phyloP scores from a whole-genome alignment of 2,797 vertebrate species.

The Fratercula arctica region DNA sequence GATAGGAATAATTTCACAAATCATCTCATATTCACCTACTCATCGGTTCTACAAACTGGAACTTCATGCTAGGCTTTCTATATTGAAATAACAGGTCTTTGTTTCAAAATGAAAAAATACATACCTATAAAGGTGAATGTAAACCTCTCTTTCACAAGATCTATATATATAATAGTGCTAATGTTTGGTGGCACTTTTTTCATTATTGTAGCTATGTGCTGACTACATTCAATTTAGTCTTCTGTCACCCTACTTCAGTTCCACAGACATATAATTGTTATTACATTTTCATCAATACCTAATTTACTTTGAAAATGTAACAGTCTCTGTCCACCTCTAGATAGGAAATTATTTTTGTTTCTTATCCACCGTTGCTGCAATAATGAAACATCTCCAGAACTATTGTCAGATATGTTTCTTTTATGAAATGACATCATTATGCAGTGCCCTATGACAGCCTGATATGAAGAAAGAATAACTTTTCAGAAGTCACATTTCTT shows the following conservation, averaged over 20 bases:
- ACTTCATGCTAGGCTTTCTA: not conserved
- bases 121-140: not conserved
- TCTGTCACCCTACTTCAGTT: not conserved
- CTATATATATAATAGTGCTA: not conserved
- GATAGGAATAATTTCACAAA: not conserved
- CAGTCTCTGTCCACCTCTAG: not conserved
- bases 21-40: not conserved
- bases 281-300: conserved; percentile 21
- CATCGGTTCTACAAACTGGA: not conserved
- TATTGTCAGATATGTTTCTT: not conserved
- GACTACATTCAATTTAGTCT: not conserved
- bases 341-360: conserved; percentile 28
- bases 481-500: conserved; percentile 34
- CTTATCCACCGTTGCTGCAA: not conserved
- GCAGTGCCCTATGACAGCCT: not conserved
- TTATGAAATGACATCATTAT: conserved; percentile 37
- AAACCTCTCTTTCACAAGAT: not conserved
- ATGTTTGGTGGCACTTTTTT: not conserved
- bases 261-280: conserved; percentile 20
- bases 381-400: conserved; percentile 41
- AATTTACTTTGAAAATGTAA: conserved; percentile 33
- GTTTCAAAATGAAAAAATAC: not conserved
- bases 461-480: conserved; percentile 31
- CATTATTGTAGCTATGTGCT: not conserved
- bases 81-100: not conserved